A percentile compares a stretch with the other conserved stretches of the same genome.
Conservation (phyloP, 2,888 invertebrate genomes). For the Synergus gifuensis region DNA sequence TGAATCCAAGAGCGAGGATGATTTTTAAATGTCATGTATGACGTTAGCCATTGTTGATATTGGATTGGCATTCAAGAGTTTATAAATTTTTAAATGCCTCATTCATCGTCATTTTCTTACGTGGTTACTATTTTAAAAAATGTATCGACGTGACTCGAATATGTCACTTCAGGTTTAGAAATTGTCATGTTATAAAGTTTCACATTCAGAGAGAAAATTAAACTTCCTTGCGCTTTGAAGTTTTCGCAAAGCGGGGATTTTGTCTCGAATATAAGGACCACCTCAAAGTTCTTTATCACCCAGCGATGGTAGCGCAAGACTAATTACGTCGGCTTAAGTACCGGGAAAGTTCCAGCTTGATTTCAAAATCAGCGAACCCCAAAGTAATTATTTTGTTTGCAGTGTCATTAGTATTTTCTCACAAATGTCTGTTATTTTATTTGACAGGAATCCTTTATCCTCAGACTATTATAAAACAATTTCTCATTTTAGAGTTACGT, state of each 20-base stretch:
- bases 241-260: constrained; percentile 7
- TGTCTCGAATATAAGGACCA: constrained; percentile 47
- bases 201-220: constrained; percentile 14
- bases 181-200: constrained; percentile 23
- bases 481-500: not conserved
- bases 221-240: constrained; percentile 19
- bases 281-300: constrained; percentile 66
- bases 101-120: no score
- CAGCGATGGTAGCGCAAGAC: constrained; percentile 62
- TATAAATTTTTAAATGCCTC: no score
- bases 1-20: not conserved
- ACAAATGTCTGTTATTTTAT: constrained; percentile 1
- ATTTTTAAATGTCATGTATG: no score
- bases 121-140: no score
- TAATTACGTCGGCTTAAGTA: constrained; percentile 66
- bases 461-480: not conserved
- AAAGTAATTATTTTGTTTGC: constrained; percentile 31
- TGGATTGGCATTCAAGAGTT: no score
- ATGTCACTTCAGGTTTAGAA: constrained; percentile 1
- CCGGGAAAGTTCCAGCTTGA: constrained; percentile 59
- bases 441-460: not conserved
- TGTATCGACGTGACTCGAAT: no score
- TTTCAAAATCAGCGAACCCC: constrained; percentile 30
- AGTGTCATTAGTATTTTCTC: constrained; percentile 33
- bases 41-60: no score